Base-by-base conservation (phyloP, 2,113 vertebrate species). In the Junco hyemalis region DNA sequence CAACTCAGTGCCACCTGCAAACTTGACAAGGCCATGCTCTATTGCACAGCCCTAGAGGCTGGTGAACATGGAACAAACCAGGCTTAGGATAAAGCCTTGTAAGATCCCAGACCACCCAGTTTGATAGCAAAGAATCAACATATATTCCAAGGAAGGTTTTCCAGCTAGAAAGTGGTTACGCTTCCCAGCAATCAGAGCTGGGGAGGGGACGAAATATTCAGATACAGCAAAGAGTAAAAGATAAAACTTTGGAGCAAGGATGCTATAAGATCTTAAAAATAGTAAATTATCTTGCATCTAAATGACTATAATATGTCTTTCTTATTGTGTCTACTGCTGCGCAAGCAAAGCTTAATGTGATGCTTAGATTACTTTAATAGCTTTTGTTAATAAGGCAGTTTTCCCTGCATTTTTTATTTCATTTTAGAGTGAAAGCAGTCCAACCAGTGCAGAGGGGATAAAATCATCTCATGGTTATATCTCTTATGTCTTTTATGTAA, bases 281-380 rank as follows among this genome's bases (percentile, higher is more conserved):
- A 96, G 96, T 96, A 96, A 97, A 97, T 97, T 97, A 97, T 97
- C 93, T 93, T 77, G 78, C 88, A 86, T 96, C 95, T 97, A 97
- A 97, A 96, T 96, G 94, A 95, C 96, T 95, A 88, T 93, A 97
- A 97, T 97, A 95, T 85, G 96, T 92, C 95, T 94, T 97, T 92
- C 93, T 97, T 95, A 96, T 96, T 96, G 95, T 94, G 95, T 93
- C 95, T 97, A 96, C 94, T 96, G 96, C 96, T 97, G 97, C 3
- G 97, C 96, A 95, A 97, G 97, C 96, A 97, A 97, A 95, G 95
- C 96, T 96, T 97, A 97, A 97, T 97, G 96, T 93, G 96, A 95
- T 96, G 96, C 96, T 97, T 97, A 97, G 96, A 97, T 97, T 97
- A 86, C 96, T 97, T 96, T 97, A 97, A 97, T 97, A 94, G 96